Conservation (phyloP, 2,888 invertebrate genomes). For the Theretra japonica region DNA sequence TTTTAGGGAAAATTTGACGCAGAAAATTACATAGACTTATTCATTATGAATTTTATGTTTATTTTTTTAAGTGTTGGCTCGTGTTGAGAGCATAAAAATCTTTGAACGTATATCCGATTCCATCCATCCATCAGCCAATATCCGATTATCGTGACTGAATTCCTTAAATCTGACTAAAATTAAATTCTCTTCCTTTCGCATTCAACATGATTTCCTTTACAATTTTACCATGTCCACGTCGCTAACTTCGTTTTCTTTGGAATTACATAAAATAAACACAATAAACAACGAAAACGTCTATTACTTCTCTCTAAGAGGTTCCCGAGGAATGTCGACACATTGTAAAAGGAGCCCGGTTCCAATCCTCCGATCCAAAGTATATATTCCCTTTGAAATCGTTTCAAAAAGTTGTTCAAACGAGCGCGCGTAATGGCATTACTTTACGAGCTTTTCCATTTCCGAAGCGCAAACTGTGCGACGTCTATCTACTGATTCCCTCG, state of each 20-base stretch:
- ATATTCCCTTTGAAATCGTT: constrained; percentile 28
- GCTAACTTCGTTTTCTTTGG: not conserved
- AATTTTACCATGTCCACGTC: too few species aligned
- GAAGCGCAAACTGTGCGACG: constrained; percentile 33
- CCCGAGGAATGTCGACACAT: not conserved
- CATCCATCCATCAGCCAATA: too few species aligned
- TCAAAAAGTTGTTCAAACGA: constrained; percentile 29
- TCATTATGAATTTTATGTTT: too few species aligned
- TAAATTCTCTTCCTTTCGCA: too few species aligned
- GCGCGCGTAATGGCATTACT: constrained; percentile 40
- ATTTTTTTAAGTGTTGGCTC: too few species aligned
- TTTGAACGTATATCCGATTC: too few species aligned
- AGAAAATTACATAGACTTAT: too few species aligned
- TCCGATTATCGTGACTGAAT: too few species aligned
- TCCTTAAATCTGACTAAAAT: too few species aligned
- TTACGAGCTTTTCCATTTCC: constrained; percentile 48
- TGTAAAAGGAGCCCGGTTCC: constrained; percentile 5
- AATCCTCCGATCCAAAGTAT: not conserved
- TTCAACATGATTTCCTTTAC: too few species aligned
- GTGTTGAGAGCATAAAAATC: too few species aligned
- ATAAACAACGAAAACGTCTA: not conserved
- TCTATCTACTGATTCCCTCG: constrained; percentile 16
- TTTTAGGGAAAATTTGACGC: too few species aligned
- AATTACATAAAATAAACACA: not conserved
- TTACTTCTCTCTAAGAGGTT: not conserved